Evolutionary conservation across 1,140 invertebrate genomes (phyloP).

Genomic region (Zophobas atratus): DNA sequence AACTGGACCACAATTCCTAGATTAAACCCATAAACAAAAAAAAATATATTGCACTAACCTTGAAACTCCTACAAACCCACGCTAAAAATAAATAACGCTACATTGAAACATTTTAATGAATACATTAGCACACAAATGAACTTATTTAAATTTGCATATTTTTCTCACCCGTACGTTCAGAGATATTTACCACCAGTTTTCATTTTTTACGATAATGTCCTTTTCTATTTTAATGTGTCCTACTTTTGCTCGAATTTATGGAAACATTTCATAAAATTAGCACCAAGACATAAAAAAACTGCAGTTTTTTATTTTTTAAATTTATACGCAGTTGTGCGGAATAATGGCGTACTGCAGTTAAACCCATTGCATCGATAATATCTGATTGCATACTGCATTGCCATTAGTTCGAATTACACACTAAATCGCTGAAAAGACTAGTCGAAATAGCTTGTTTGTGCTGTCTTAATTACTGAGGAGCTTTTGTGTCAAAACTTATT

Average conservation of each 20-base stretch:
- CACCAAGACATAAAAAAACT: too few relatives aligned
- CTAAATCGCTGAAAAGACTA: too few relatives aligned
- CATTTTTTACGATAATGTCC: not conserved
- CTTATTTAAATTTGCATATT: conserved; percentile 22
- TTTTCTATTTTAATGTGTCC: conserved; percentile 13
- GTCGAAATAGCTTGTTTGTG: too few relatives aligned
- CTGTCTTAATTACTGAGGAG: too few relatives aligned
- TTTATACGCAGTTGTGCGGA: too few relatives aligned
- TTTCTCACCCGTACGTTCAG: not conserved
- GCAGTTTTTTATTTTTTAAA: too few relatives aligned
- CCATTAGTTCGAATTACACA: too few relatives aligned
- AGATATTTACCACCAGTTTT: not conserved
- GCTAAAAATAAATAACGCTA: conserved; percentile 26
- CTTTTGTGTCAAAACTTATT: too few relatives aligned
- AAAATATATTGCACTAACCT: not conserved
- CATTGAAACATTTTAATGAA: conserved; percentile 10
- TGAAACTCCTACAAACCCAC: not conserved
- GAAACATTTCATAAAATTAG: not conserved
- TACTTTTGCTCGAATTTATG: not conserved
- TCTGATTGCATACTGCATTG: too few relatives aligned
- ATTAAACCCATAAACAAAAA: not conserved
- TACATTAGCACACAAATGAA: conserved; percentile 27
- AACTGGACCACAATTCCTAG: too few relatives aligned
- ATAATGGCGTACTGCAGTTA: too few relatives aligned
- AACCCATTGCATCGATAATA: too few relatives aligned